These are phyloP conservation scores for Darevskia nairensis DNA, from an alignment of 2,797 vertebrate species.

Conservation along the genomic window DNA sequence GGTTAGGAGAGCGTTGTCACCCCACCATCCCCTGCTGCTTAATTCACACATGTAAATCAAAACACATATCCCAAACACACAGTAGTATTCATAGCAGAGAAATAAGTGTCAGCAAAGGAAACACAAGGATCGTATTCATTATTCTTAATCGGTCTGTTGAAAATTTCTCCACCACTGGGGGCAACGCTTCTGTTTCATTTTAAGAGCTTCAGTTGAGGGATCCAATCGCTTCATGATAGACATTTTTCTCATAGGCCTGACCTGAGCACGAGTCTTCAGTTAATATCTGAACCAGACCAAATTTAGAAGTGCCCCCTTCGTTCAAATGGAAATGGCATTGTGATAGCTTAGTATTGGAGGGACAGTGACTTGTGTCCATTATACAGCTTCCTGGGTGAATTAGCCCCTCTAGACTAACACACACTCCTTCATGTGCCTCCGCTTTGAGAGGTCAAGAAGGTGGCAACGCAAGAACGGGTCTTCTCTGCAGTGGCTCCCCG, in stretches of 20 bases:
- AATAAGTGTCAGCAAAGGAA: neutral
- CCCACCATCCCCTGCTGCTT: no score
- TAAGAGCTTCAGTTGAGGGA: neutral
- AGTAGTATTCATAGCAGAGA: neutral
- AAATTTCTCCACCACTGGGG: neutral
- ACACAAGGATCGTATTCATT: neutral
- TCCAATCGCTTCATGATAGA: neutral
- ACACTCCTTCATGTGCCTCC: no score
- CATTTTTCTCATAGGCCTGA: neutral
- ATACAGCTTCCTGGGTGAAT: neutral
- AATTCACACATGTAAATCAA: neutral
- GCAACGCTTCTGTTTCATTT: neutral
- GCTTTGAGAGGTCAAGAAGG: no score
- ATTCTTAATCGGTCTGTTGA: neutral
- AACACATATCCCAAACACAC: neutral
- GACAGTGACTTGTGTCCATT: neutral
- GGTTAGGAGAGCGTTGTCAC: no score
- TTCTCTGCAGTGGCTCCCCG: no score
- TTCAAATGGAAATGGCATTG: neutral
- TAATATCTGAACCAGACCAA: neutral
- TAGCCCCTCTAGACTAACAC: no score
- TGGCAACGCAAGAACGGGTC: no score
- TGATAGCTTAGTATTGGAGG: neutral
- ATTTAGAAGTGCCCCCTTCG: neutral
- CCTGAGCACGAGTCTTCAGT: neutral